Conservation (phyloP, 2,113 vertebrate species). For the Bostrychus sinensis region DNA sequence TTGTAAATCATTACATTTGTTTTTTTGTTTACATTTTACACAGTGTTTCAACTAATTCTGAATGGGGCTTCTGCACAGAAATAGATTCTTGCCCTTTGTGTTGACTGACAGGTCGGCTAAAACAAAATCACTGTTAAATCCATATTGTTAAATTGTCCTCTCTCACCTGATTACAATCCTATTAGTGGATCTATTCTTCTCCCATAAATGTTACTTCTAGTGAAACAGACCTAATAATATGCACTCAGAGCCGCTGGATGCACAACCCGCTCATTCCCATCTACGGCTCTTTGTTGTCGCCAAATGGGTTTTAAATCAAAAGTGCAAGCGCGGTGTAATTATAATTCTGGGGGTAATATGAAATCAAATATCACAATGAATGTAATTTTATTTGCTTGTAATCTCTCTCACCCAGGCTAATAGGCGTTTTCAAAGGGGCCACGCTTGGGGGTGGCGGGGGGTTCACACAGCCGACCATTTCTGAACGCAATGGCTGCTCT, state of each 20-base stretch:
- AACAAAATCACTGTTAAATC: constrained; percentile 59
- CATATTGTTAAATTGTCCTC: constrained; percentile 72
- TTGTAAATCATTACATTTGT: too few species aligned
- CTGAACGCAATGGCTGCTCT: constrained; percentile 70
- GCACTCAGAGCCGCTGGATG: constrained; percentile 54
- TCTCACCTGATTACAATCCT: constrained; percentile 73
- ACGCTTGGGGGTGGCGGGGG: constrained; percentile 60
- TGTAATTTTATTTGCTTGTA: constrained; percentile 84
- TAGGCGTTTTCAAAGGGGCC: constrained; percentile 78
- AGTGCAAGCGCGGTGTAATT: constrained; percentile 75
- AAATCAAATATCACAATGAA: constrained; percentile 81
- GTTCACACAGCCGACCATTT: constrained; percentile 69
- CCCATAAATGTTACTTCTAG: constrained; percentile 71
- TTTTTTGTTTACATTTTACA: too few species aligned
- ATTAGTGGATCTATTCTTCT: constrained; percentile 68
- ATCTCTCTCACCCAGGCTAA: constrained; percentile 80
- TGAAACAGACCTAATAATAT: constrained; percentile 75
- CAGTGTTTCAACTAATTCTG: not conserved
- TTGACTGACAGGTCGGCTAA: constrained; percentile 58
- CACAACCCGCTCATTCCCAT: constrained; percentile 70
- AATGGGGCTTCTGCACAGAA: too few species aligned
- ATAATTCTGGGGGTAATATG: constrained; percentile 79
- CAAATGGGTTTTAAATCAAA: constrained; percentile 79
- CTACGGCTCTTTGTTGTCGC: constrained; percentile 71
- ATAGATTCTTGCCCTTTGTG: constrained; percentile 16